Base-by-base conservation (phyloP, 1,140 invertebrate species). In the Thaumatotibia leucotreta region DNA sequence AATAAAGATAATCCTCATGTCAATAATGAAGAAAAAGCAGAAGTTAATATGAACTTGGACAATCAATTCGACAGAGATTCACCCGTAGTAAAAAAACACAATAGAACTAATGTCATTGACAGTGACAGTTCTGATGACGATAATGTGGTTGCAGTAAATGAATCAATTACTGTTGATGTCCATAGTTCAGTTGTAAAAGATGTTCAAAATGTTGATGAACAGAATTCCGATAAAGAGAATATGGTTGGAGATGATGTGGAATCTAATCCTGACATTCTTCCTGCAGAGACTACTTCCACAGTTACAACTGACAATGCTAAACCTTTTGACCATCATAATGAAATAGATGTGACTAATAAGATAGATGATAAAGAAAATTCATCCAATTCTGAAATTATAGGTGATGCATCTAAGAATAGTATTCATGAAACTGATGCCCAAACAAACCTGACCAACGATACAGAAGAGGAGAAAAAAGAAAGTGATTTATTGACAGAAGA, bases 61-160 rank as follows among this genome's bases (percentile, higher is more conserved):
- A 22, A 33, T 29, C 66, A 65, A 62, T 35, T 39, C 27, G 39
- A 65, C 64, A 49, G 17, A 61, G 62, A 67, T 61, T 54, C 61
- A 50, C 39, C 54, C 61, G 67, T 14, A 74, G 35, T 22, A 14
- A 77, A 54, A 39, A 82, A 76, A 70, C 67, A 73, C 22, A 80
- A 79, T 23, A 83, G 63, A 69, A 71, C 73, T 4, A 79, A 82
- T 79, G 69, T 80, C 14, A 83, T 82, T 70, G 79, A 83, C 27
- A 88, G 83, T 76, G 79, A 83, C 31, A 88, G 83, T 76, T 84
- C 82, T 9, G 82, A 86, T 74, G 79, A 86, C 11, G 81, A 84
- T 63, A 58, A 69, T n/a, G 33, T 67, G 8, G 49, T 62, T 2
- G 11, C 50, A 49, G 66, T 74, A 8, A 75, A 74, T 66, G 27